Evolutionary conservation across 2,113 vertebrate genomes (phyloP), one percentile per base, ranked within the genome.

Genomic region (Chlorodrepanis virens): DNA sequence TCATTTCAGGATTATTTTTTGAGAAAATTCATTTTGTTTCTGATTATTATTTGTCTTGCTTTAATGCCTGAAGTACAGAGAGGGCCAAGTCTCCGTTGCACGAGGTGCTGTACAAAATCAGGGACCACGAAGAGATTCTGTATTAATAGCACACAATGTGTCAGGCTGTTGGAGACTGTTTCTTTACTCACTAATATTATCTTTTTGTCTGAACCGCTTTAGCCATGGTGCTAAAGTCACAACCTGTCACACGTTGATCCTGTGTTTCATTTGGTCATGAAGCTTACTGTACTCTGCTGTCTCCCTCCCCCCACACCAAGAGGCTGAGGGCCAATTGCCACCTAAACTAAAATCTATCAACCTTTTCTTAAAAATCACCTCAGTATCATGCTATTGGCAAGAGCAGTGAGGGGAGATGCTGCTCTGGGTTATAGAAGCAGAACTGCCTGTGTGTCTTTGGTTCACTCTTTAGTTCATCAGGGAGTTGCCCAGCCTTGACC

Each of bases 1-100:
- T 93, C 29, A 59, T 83, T 96, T 90, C 59, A 77, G 54, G 63
- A 65, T 85, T 90, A 21, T 69, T 93, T 87, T 90, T 56, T 77
- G 14, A 63, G 60, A 83, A 90, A 92, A 45, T 83, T 56, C 10
- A 4, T 49, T 63, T 90, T 89, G 37, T 74, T 96, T 86, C 59
- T 95, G 40, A 13, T 80, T 82, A 29, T 79, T 90, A 56, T 72
- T 82, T 83, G 18, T 64, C 42, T 37, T 79, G 6, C 24, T 93
- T 87, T 79, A 85, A 37, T 76, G 75, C 15, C 52, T 52, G 50
- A 90, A 35, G 39, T 21, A 28, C 15, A 76, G 60, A 33, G 4
- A 31, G 28, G 24, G 50, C 90, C 67, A 85, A 79, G 68, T 42
- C 59, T 72, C 24, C 23, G 68, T 85, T 69, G 44, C 53, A 63